A percentile compares a stretch with the other conserved stretches of the same genome.
Conservation (phyloP, 2,113 vertebrate species). For the Empidonax alnorum region DNA sequence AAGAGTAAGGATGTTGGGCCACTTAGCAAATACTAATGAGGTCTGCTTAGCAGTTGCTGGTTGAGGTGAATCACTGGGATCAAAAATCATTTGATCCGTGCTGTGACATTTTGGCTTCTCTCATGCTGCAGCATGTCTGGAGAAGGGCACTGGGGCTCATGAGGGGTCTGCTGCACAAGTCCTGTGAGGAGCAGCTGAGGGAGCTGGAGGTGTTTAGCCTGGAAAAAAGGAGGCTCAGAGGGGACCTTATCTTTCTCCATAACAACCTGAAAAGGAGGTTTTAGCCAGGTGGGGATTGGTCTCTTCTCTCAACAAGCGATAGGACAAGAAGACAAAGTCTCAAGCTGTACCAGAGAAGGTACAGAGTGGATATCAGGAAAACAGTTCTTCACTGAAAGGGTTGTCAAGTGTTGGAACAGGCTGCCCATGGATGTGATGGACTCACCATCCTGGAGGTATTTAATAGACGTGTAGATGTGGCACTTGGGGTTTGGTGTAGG, state of each 20-base stretch:
- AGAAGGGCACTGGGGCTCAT: background rate
- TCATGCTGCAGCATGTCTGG: background rate
- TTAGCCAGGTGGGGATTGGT: accelerated
- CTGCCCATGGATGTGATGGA: background rate
- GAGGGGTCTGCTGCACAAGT: background rate
- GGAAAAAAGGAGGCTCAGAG: background rate
- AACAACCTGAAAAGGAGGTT: background rate
- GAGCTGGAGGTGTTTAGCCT: background rate
- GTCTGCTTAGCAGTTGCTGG: background rate
- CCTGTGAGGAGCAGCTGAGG: background rate
- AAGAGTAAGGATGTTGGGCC: background rate
- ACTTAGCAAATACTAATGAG: background rate
- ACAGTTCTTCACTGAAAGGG: background rate
- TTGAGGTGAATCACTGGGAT: background rate
- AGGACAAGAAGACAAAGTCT: background rate
- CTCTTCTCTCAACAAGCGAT: background rate
- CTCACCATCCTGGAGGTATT: background rate
- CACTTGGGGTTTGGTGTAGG: background rate
- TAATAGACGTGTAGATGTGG: background rate
- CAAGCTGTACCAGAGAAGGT: background rate
- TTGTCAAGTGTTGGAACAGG: background rate
- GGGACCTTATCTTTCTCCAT: background rate
- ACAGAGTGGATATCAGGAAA: background rate
- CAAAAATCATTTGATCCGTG: background rate
- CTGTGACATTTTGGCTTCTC: background rate